Conservation (phyloP, 2,797 vertebrate genomes). For the Balearica regulorum region DNA sequence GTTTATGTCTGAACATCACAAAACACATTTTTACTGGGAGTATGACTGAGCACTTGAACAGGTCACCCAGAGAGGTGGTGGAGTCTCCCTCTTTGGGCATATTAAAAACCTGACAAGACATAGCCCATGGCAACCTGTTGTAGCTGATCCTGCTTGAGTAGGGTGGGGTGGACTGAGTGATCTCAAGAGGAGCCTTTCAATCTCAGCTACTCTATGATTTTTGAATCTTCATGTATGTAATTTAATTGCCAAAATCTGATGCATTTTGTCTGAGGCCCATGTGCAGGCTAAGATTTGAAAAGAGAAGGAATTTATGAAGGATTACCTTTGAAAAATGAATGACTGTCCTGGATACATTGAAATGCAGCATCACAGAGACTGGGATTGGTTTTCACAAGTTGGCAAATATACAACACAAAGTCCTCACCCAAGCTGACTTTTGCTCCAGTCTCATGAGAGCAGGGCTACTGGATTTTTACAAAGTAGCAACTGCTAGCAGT, state of each 20-base stretch:
- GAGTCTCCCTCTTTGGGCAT: background rate
- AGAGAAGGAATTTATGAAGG: background rate
- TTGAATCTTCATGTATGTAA: background rate
- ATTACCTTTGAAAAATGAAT: background rate
- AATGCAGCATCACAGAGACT: background rate
- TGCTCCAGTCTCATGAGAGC: background rate
- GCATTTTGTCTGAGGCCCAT: background rate
- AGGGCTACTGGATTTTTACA: background rate
- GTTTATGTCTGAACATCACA: background rate
- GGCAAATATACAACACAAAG: background rate
- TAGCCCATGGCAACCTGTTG: background rate
- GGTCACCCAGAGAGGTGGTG: background rate
- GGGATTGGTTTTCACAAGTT: background rate
- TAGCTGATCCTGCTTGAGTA: background rate
- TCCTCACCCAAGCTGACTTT: background rate
- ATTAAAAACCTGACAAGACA: background rate
- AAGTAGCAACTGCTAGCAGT: background rate
- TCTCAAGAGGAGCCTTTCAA: background rate
- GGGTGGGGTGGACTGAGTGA: background rate
- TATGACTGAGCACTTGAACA: background rate
- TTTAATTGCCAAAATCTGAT: background rate
- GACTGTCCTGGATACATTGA: background rate
- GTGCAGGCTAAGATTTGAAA: background rate
- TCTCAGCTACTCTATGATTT: background rate
- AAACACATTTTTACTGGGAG: background rate